These are phyloP conservation scores for Caenorhabditis virilis DNA, from an alignment of 2,888 invertebrate genomes.

Conservation along the genomic window DNA sequence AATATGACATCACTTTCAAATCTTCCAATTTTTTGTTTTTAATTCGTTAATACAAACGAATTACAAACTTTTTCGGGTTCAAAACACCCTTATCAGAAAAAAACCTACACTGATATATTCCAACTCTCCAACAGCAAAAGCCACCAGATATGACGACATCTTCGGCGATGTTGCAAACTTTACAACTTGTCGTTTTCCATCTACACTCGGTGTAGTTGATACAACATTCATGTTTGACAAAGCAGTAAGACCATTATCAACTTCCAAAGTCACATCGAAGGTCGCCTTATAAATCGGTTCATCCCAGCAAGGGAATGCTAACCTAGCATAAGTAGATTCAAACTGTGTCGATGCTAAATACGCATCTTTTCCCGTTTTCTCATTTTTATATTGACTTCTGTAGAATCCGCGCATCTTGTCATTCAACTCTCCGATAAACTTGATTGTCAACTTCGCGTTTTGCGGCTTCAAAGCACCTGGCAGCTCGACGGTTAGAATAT, in stretches of 20 bases:
- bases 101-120: constrained; percentile 80
- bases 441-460: constrained; percentile 75
- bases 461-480: constrained; percentile 44
- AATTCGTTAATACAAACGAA: no score
- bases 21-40: no score
- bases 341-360: constrained; percentile 70
- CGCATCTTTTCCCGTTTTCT: constrained; percentile 76
- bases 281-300: constrained; percentile 86
- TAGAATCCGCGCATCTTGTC: constrained; percentile 89
- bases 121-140: constrained; percentile 90
- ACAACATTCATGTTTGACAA: constrained; percentile 83
- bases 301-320: constrained; percentile 89
- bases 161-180: constrained; percentile 84
- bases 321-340: constrained; percentile 76
- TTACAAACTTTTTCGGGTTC: no score
- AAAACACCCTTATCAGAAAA: not conserved
- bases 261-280: constrained; percentile 81
- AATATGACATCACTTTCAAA: no score
- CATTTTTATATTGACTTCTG: constrained; percentile 75
- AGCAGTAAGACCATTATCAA: constrained; percentile 82
- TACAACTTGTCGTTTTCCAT: constrained; percentile 71
- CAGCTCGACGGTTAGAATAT: constrained; percentile 52
- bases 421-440: constrained; percentile 83
- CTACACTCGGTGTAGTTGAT: constrained; percentile 24
- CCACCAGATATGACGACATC: constrained; percentile 94